Evolutionary conservation across 2,113 vertebrate species (phyloP), one percentile per base, ranked within the genome.

Genomic region (Sphaerodactylus townsendi): DNA sequence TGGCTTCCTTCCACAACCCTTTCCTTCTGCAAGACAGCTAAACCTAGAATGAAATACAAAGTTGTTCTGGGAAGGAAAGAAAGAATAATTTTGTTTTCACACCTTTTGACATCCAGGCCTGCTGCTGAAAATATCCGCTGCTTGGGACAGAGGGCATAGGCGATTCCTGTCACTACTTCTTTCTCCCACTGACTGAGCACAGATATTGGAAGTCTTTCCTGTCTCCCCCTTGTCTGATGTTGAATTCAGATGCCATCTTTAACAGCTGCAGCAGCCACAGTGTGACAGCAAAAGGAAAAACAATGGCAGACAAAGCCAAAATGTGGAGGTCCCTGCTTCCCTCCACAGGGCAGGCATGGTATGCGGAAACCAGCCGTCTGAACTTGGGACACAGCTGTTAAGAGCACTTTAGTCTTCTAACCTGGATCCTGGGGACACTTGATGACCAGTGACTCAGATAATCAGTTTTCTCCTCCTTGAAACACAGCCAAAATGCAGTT

Each of bases 351-450:
- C 83, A 92, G 88, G 88, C 84, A 89, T 79, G 72, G 90, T 92
- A 91, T 37, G 1, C 76, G 77, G 94, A 95, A 91, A 91, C 87
- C 90, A 87, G 28, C 70, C 77, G 86, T 91, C 88, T 92, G 88
- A 91, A 87, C 87, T 74, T 90, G 93, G 91, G 94, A 95, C 66
- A 2, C 90, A 95, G 90, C 91, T 95, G 95, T 94, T 96, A 95
- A 96, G 95, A 95, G 90, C 93, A 92, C 89, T 96, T 93, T 64
- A 91, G 82, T 88, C 92, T 92, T 87, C 87, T 92, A 90, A 91
- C 92, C 90, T 89, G 83, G 81, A 59, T 92, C 84, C 90, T 89
- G 89, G 88, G 87, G 91, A 94, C 93, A 90, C 77, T 90, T 85
- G 0, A 95, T 82, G 88, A 74, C 87, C 91, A 94, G 74, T 85